Conservation (phyloP, 2,888 invertebrate species). For the Clanis bilineata region DNA sequence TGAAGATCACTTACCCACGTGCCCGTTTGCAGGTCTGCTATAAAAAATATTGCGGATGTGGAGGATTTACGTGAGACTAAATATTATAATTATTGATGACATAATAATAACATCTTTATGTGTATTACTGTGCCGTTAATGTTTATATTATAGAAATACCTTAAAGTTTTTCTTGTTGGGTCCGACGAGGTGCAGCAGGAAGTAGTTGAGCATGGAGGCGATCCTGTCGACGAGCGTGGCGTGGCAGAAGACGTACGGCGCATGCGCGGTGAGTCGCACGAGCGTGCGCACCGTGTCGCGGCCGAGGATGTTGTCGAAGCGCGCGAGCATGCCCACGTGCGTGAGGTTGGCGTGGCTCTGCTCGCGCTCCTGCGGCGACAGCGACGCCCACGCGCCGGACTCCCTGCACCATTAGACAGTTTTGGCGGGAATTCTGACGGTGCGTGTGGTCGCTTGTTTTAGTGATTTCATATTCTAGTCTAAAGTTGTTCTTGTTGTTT, state of each 20-base stretch:
- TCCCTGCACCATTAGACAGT: constrained; percentile 79
- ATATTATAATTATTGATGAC: too few relatives aligned
- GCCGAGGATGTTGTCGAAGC: constrained; percentile 96
- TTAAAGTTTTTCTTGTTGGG: constrained; percentile 96
- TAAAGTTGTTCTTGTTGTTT: too few relatives aligned
- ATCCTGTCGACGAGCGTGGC: constrained; percentile 95
- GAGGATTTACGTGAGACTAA: too few relatives aligned
- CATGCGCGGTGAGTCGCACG: constrained; percentile 88
- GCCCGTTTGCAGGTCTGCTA: too few relatives aligned
- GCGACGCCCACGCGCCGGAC: constrained; percentile 87
- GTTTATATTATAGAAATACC: constrained; percentile 58
- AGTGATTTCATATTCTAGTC: too few relatives aligned
- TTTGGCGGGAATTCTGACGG: too few relatives aligned
- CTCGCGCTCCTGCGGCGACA: constrained; percentile 87
- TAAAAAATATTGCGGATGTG: too few relatives aligned
- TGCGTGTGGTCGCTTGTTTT: too few relatives aligned
- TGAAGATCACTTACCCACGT: too few relatives aligned
- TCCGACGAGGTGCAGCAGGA: constrained; percentile 93
- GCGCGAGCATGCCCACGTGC: constrained; percentile 91
- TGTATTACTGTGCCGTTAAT: too few relatives aligned
- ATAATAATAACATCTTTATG: too few relatives aligned
- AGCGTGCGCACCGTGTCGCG: constrained; percentile 93
- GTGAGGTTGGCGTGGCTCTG: constrained; percentile 88
- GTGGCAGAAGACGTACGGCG: constrained; percentile 92
- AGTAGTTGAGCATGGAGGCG: constrained; percentile 97